These are phyloP conservation scores for Drosophila heteroneura DNA, from an alignment of 2,888 invertebrate species.

Conservation along the genomic window DNA sequence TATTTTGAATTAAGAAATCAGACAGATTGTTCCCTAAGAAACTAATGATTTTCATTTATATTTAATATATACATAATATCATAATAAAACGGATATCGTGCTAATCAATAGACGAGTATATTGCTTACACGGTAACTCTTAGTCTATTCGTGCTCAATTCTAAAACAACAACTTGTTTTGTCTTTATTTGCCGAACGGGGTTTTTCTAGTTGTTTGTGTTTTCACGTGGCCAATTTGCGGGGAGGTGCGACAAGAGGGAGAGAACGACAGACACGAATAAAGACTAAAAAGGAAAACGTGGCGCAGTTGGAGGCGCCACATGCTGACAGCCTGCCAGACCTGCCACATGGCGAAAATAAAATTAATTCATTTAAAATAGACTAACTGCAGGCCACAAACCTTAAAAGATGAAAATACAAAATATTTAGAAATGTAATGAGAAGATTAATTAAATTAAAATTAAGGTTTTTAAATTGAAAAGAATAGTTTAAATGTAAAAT, in stretches of 20 bases:
- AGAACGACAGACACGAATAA: not conserved
- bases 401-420: not conserved
- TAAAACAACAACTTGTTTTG: constrained; percentile 8
- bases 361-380: not conserved
- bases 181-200: not conserved
- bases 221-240: constrained; percentile 65
- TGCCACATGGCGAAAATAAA: constrained; percentile 29
- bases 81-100: not conserved
- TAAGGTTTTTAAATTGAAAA: not conserved
- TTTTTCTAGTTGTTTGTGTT: constrained; percentile 20
- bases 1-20: too few relatives aligned
- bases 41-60: not conserved
- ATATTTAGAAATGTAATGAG: not conserved
- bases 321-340: constrained; percentile 37
- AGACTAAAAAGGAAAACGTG: not conserved
- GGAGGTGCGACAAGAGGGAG: constrained; percentile 1
- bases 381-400: not conserved
- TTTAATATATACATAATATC: not conserved
- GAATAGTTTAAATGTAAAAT: not conserved
- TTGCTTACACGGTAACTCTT: not conserved
- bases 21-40: too few relatives aligned
- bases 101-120: not conserved
- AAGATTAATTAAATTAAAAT: not conserved
- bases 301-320: constrained; percentile 30
- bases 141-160: not conserved